phyloP scores from a whole-genome alignment of 1,140 invertebrate genomes.

The Vollenhovia emeryi region DNA sequence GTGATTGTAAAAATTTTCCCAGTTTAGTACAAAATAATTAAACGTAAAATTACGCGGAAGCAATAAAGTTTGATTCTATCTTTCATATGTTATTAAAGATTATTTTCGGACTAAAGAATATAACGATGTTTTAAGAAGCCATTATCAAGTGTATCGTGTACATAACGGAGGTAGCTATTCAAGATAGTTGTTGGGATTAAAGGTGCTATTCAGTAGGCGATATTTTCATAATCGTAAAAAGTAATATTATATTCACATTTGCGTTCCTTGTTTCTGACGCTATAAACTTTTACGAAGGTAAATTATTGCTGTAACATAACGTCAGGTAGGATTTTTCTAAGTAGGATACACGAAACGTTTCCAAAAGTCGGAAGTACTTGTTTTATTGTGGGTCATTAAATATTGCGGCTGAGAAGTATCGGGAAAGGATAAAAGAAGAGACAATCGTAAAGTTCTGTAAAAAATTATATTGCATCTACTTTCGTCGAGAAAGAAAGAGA shows the following conservation, averaged over 20 bases:
- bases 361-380: background rate
- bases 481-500: background rate
- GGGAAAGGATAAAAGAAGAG: background rate
- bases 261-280: conserved; percentile 52
- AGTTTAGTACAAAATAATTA: background rate
- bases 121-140: background rate
- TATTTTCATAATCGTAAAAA: conserved; percentile 17
- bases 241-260: conserved; percentile 7
- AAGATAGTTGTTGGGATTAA: background rate
- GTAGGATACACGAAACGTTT: background rate
- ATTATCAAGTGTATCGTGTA: background rate
- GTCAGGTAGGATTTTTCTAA: background rate
- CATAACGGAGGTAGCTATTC: background rate
- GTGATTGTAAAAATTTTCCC: background rate
- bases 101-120: background rate
- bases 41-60: background rate
- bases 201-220: background rate
- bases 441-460: background rate
- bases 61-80: background rate
- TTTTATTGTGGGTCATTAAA: conserved; percentile 10
- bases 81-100: background rate
- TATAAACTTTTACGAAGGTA: conserved; percentile 45
- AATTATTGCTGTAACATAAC: background rate
- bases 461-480: conserved; percentile 1
- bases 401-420: background rate